phyloP scores from a whole-genome alignment of 1,140 invertebrate species.

The Caenorhabditis inopinata region DNA sequence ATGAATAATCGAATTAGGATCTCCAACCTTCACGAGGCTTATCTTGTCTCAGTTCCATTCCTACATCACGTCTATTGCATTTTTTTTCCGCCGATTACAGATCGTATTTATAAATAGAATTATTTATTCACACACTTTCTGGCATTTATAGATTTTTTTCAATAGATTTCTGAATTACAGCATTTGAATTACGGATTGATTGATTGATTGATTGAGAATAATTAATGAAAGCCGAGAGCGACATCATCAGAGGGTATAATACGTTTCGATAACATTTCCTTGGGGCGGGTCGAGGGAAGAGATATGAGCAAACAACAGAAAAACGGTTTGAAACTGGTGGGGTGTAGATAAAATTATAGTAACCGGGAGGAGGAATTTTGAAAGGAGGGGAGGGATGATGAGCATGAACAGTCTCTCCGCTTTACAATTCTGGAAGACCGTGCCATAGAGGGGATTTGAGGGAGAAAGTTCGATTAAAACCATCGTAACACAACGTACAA shows the following conservation, averaged over 20 bases:
- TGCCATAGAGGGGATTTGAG: not conserved
- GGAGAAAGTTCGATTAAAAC: conserved; percentile 31
- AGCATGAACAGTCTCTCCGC: not conserved
- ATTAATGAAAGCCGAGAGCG: conserved; percentile 12
- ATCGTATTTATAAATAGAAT: not conserved
- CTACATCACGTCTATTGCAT: no score
- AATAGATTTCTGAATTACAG: not conserved
- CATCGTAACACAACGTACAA: conserved; percentile 29
- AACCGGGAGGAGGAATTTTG: conserved; percentile 11
- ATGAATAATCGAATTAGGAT: conserved; percentile 30
- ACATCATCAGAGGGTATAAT: conserved; percentile 30
- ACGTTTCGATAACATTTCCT: conserved; percentile 15
- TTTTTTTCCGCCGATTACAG: no score
- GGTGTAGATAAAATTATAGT: not conserved
- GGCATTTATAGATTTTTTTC: conserved; percentile 16
- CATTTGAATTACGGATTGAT: conserved; percentile 6
- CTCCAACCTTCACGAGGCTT: not conserved
- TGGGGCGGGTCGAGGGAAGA: not conserved
- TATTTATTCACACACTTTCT: conserved; percentile 29
- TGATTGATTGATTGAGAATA: no score
- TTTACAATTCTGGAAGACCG: not conserved
- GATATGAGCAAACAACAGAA: conserved; percentile 22
- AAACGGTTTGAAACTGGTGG: conserved; percentile 20
- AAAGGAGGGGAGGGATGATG: not conserved
- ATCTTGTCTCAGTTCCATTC: no score